Conservation (phyloP, 1,140 invertebrate genomes). For the Pogonus chalceus region DNA sequence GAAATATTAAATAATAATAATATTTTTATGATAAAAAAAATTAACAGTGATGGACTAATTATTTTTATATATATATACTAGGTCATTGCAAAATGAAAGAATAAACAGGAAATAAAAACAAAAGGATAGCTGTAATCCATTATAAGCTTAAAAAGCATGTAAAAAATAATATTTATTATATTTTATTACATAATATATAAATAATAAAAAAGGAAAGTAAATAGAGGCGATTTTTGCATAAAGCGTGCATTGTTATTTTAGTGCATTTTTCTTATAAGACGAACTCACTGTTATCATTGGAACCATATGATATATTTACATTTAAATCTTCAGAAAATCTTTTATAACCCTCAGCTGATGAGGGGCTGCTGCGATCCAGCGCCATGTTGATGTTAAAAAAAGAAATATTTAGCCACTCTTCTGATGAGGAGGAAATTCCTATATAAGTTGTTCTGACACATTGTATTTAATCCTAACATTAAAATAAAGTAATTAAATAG, state of each 20-base stretch:
- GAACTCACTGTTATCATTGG: slow-evolving; percentile 40
- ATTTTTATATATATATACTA: too few species aligned
- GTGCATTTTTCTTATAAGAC: slow-evolving; percentile 8
- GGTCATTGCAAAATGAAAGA: too few species aligned
- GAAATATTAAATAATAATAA: too few species aligned
- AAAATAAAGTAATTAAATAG: too few species aligned
- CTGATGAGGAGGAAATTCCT: too few species aligned
- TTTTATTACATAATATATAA: slow-evolving; percentile 1
- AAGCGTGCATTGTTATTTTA: slow-evolving; percentile 21
- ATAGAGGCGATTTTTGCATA: not conserved
- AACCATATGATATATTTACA: slow-evolving; percentile 44
- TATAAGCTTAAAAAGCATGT: not conserved
- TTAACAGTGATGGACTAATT: too few species aligned
- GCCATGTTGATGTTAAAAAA: too few species aligned
- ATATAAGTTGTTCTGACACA: too few species aligned
- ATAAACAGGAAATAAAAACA: slow-evolving; percentile 39
- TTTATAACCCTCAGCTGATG: slow-evolving; percentile 44
- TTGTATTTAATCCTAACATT: too few species aligned
- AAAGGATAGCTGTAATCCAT: too few species aligned
- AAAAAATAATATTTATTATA: not conserved
- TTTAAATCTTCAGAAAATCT: slow-evolving; percentile 45
- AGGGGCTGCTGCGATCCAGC: slow-evolving; percentile 40
- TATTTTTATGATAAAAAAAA: too few species aligned
- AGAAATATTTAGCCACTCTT: too few species aligned
- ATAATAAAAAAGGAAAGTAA: not conserved